Base-by-base conservation (phyloP, 1,140 invertebrate genomes). In the Notospermus geniculatus region DNA sequence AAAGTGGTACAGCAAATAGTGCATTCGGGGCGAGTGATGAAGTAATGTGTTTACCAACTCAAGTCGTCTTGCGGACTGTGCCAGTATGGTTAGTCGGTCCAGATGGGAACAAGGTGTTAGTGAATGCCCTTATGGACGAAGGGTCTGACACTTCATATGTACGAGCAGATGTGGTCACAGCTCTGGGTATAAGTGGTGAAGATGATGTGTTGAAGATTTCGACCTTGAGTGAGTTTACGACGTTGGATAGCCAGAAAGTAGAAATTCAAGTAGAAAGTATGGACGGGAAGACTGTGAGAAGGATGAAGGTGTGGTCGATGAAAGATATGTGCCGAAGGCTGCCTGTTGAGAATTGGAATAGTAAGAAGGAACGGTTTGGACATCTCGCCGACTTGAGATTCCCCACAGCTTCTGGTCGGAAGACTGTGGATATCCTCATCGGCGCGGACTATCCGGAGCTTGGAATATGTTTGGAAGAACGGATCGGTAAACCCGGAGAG, bases 401-500 rank as follows among this genome's bases (percentile, higher is more conserved):
- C 46, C 46, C 46, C n/a, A 27, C n/a, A 27, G 25, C 25, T 22
- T 19, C n/a, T 4, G n/a, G n/a, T 22, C 5, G 46, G n/a, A 19
- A 19, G 25, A 50, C n/a, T 9, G 54, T 55, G 22, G 19, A 55
- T n/a, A 5, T 55, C 7, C 54, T 55, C 2, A 55, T 55, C 7
- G 54, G 28, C 7, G 2, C 28, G 28, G 54, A 55, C n/a, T 29
- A 55, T 9, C 22, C n/a, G 2, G 54, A 55, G 7, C 25, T 55
- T 7, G 17, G 17, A 9, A 13, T 27, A 7, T 55, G 4, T 7
- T 15, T 36, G 32, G 32, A 36, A 15, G 32, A 36, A 15, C 32
- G 32, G 32, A 36, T 36, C 15, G 43, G 54, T 17, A 27, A 46
- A 23, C 43, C 27, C 9, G 61, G 56, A 23, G 45, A 58, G 55